phyloP scores from a whole-genome alignment of 2,113 vertebrate species.

The Petromus typicus region DNA sequence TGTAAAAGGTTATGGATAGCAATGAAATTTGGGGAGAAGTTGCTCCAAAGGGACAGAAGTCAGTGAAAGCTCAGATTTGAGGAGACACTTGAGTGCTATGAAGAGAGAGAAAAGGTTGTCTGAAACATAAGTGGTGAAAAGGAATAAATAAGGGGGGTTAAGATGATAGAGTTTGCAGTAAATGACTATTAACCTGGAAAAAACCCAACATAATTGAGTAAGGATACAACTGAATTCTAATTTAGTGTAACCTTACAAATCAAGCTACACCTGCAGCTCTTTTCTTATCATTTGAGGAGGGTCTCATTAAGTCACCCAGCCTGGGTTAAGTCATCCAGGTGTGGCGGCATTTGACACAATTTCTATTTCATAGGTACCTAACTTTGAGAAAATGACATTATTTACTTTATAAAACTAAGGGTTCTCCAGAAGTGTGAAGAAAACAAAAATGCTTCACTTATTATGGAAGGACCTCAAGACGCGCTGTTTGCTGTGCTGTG shows the following conservation, averaged over 20 bases:
- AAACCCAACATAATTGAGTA: background rate
- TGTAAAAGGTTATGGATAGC: conserved; percentile 17
- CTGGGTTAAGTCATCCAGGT: background rate
- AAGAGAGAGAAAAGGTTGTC: background rate
- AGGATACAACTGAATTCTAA: background rate
- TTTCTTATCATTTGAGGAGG: background rate
- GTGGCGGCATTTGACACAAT: background rate
- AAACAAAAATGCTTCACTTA: background rate
- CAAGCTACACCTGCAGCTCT: background rate
- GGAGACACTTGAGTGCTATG: background rate
- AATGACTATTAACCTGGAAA: background rate
- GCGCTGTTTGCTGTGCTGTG: rapidly evolving
- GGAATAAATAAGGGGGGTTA: background rate
- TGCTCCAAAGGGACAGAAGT: conserved; percentile 25
- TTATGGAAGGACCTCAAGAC: background rate
- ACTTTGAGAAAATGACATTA: background rate
- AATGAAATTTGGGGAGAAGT: background rate
- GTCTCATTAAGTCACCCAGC: background rate
- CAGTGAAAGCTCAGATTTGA: background rate
- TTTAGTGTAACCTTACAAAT: background rate
- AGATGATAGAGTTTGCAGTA: background rate
- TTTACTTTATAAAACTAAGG: background rate
- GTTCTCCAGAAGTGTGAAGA: background rate
- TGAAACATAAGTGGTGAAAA: background rate
- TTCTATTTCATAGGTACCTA: background rate